These are phyloP conservation scores for Latheticus oryzae DNA, from an alignment of 2,888 invertebrate species.

Conservation along the genomic window DNA sequence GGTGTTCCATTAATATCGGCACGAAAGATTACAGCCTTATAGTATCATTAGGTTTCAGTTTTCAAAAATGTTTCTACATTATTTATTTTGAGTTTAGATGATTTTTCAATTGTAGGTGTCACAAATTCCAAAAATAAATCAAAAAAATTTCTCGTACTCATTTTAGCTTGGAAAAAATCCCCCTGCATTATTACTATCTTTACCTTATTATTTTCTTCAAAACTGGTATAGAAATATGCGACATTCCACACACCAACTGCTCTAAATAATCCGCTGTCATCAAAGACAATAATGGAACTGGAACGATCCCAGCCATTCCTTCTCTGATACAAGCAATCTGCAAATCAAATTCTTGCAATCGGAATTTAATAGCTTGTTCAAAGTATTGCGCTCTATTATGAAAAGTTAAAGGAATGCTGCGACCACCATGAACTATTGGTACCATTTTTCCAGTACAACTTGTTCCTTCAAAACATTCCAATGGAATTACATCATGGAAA, in stretches of 20 bases:
- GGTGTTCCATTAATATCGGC: background rate
- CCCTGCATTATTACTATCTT: no score
- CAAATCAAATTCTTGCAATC: conserved; percentile 73
- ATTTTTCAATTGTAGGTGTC: no score
- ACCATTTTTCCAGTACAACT: conserved; percentile 71
- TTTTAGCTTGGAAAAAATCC: no score
- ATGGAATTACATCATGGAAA: conserved; percentile 73
- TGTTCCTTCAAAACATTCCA: conserved; percentile 73
- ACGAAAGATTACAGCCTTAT: no score
- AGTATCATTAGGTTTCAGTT: no score
- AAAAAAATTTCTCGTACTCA: no score
- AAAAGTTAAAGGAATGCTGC: conserved; percentile 71
- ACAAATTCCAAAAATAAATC: no score
- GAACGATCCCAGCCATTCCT: conserved; percentile 74
- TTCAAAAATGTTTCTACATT: no score
- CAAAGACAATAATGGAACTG: conserved; percentile 72
- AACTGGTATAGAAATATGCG: conserved; percentile 71
- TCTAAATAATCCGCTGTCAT: conserved; percentile 72
- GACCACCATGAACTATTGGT: conserved; percentile 72
- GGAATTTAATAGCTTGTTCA: conserved; percentile 70
- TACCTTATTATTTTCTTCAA: conserved; percentile 74
- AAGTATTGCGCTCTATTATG: conserved; percentile 72
- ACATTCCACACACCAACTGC: conserved; percentile 73
- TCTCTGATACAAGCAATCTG: conserved; percentile 72
- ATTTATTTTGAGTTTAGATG: no score